A percentile compares a stretch with the other conserved stretches of the same genome.
Evolutionary conservation across 2,113 vertebrate genomes (phyloP).

Genomic region (Cairina moschata): DNA sequence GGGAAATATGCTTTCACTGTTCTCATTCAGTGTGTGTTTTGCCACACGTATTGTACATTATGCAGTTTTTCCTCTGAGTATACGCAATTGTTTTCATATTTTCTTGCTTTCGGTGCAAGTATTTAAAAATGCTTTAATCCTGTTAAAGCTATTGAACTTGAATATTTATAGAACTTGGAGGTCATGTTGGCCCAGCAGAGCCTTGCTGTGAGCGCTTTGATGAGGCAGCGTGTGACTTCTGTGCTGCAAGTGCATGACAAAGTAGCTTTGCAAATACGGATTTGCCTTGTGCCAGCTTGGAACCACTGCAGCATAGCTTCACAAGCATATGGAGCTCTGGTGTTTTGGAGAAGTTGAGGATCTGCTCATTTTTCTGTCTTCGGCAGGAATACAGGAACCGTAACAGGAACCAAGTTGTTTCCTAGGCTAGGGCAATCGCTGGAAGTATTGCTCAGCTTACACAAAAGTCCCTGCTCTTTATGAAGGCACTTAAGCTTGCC

Average conservation of each 20-base stretch:
- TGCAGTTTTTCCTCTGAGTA: not conserved
- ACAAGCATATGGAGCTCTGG: not conserved
- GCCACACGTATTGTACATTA: not conserved
- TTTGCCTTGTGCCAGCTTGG: rapidly evolving
- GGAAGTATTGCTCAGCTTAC: not conserved
- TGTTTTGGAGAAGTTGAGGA: not conserved
- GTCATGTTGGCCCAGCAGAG: not conserved
- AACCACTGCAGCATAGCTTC: not conserved
- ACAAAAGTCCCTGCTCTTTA: not conserved
- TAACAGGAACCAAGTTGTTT: not conserved
- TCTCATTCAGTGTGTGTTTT: not conserved
- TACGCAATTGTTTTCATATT: not conserved
- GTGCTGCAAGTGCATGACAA: not conserved
- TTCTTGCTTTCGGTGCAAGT: not conserved
- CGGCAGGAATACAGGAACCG: not conserved
- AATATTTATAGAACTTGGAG: not conserved
- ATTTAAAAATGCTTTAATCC: not conserved
- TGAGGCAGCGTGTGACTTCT: not conserved
- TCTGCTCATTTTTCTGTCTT: not conserved
- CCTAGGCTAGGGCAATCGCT: not conserved
- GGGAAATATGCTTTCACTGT: not conserved
- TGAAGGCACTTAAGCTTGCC: not conserved
- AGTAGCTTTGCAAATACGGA: not conserved
- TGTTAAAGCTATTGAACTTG: not conserved
- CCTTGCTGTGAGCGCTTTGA: not conserved